A percentile compares a stretch with the other conserved stretches of the same genome.
These are phyloP conservation scores for Vulpes vulpes DNA, from an alignment of 2,113 vertebrate genomes.

Conservation along the genomic window DNA sequence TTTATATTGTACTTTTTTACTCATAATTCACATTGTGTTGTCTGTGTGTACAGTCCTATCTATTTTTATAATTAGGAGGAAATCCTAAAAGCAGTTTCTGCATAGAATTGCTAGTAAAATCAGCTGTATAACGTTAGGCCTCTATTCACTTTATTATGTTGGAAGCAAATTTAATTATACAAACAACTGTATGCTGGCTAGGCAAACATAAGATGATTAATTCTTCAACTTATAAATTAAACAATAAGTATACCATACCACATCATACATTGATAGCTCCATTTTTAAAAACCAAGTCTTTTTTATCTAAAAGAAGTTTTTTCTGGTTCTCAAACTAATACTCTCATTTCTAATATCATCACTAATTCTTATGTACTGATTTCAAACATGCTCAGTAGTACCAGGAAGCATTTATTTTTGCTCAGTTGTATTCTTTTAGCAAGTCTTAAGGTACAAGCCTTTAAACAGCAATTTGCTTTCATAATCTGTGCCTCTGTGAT, in stretches of 20 bases:
- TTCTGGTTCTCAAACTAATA: neutral
- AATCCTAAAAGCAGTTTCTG: constrained; percentile 65
- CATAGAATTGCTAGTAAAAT: neutral
- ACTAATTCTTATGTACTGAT: neutral
- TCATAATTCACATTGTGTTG: neutral
- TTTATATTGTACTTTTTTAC: constrained; percentile 67
- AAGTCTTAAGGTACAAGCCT: neutral
- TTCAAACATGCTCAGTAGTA: neutral
- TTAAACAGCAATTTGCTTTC: neutral
- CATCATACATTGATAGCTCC: neutral
- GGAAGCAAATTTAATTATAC: constrained; percentile 20
- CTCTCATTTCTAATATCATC: neutral
- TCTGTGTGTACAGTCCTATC: neutral
- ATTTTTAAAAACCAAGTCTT: neutral
- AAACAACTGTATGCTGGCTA: neutral
- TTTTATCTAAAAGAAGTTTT: neutral
- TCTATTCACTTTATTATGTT: neutral
- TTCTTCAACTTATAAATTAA: constrained; percentile 21
- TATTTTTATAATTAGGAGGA: constrained; percentile 79
- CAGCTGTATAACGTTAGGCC: neutral
- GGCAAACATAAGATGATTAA: neutral
- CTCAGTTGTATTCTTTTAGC: neutral
- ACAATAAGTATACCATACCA: neutral
- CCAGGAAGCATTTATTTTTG: neutral
- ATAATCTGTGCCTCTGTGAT: too few species aligned